Evolutionary conservation across 2,113 vertebrate genomes (phyloP), one percentile per base, ranked within the genome.

Genomic region (Muntiacus reevesi): DNA sequence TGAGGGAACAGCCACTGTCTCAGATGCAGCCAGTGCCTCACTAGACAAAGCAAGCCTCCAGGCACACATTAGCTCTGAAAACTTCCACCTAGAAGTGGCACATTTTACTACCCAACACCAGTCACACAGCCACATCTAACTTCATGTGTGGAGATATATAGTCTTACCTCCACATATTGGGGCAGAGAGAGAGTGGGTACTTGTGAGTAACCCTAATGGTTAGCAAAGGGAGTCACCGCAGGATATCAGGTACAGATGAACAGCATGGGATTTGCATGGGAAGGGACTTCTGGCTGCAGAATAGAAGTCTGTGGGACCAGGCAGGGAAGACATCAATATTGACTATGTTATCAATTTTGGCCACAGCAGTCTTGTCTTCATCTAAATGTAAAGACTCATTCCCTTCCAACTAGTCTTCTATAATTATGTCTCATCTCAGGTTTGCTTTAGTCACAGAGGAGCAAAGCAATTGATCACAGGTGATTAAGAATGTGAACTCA

Each of bases 401-500:
- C 36, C 60, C 55, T 95, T 92, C 50, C 79, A 89, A 79, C 43
- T 78, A 15, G n/a, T 83, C 78, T 89, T 71, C 47, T 78, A 47
- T 60, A 93, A 55, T 89, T 95, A 91, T 71, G 91, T 95, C 83
- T 94, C 45, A 89, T 83, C 52, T 43, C 36, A 74, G 78, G 28
- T 78, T 97, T 83, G 10, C 55, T 86, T 89, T 86, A 89, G 76
- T 93, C 89, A 36, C 57, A 64, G 62, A 87, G 95, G 52, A 97
- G 64, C 67, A 89, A 97, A 97, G 90, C 62, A 87, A 19, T 89
- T 94, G 92, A 96, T 96, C 83, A 93, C 85, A 93, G 62, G 78
- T 97, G 93, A 98, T 93, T 97, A 96, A 86, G 78, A 81, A 92
- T 2, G 4, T 79, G 64, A 96, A 90, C 27, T 92, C 87, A 96